A percentile compares a stretch with the other conserved stretches of the same genome.
These are phyloP conservation scores for Pocillopora damicornis DNA, from an alignment of 64 coral and sea anemone genomes.

Conservation along the genomic window DNA sequence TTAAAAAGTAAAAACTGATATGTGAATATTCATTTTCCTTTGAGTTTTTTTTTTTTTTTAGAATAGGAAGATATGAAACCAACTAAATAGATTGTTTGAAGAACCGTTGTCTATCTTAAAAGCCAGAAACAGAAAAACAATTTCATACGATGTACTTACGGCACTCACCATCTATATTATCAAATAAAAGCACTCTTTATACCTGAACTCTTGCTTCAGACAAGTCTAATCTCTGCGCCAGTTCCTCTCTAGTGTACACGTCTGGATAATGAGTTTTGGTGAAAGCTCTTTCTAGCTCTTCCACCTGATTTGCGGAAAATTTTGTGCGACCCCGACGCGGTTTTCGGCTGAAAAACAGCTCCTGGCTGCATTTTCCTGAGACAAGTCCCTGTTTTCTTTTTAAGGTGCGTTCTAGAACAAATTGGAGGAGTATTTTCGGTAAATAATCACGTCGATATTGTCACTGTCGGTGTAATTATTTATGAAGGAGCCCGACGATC, in stretches of 20 bases:
- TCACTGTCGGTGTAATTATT: not conserved
- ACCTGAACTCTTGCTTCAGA: conserved; percentile 98
- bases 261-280: conserved; percentile 98
- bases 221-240: conserved; percentile 80
- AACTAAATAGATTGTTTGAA: no score
- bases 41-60: no score
- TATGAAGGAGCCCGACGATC: conserved; percentile 1
- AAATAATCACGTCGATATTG: conserved; percentile 27
- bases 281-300: conserved; percentile 94
- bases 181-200: not conserved
- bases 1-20: no score
- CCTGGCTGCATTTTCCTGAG: conserved; percentile 50
- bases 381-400: conserved; percentile 36
- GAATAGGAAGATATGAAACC: no score
- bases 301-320: conserved; percentile 80
- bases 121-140: no score
- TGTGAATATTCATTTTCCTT: no score
- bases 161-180: no score
- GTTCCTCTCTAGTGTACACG: conserved; percentile 93
- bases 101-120: no score
- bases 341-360: conserved; percentile 68
- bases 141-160: no score
- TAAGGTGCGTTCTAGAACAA: conserved; percentile 14
- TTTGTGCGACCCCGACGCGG: conserved; percentile 83
- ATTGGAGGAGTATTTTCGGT: conserved; percentile 3